Evolutionary conservation across 2,113 vertebrate species (phyloP).

Genomic region (Callochromis pleurospilus): DNA sequence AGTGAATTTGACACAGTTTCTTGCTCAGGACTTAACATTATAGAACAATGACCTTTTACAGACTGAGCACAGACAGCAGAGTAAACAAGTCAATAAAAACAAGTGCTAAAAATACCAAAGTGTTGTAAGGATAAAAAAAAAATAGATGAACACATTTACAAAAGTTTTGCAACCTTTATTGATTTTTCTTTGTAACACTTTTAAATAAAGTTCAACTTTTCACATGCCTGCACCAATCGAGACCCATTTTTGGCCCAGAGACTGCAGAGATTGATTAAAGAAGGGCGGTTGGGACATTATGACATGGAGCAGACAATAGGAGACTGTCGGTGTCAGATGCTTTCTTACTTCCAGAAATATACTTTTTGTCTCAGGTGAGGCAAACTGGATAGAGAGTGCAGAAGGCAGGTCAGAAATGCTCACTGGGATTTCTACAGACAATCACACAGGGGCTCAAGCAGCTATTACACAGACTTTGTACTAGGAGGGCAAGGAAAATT

Average conservation of each 20-base stretch:
- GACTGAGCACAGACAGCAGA: background rate
- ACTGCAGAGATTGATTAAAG: background rate
- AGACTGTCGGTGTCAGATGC: background rate
- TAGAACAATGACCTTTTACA: background rate
- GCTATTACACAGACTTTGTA: background rate
- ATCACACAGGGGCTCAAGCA: background rate
- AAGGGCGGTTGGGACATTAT: background rate
- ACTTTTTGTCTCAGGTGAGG: background rate
- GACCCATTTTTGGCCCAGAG: background rate
- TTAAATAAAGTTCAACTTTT: background rate
- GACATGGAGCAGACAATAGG: background rate
- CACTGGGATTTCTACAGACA: background rate
- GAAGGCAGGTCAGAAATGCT: background rate
- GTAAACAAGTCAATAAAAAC: constrained; percentile 29
- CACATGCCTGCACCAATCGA: background rate
- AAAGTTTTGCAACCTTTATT: background rate
- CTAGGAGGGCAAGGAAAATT: background rate
- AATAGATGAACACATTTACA: background rate
- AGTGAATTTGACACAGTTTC: background rate
- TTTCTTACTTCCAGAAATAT: background rate
- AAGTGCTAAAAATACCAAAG: background rate
- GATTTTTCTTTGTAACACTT: background rate
- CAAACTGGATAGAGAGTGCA: background rate
- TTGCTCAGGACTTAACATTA: background rate
- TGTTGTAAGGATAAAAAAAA: background rate